phyloP scores from a whole-genome alignment of 2,797 vertebrate species.

The Silurus lanzhouensis region DNA sequence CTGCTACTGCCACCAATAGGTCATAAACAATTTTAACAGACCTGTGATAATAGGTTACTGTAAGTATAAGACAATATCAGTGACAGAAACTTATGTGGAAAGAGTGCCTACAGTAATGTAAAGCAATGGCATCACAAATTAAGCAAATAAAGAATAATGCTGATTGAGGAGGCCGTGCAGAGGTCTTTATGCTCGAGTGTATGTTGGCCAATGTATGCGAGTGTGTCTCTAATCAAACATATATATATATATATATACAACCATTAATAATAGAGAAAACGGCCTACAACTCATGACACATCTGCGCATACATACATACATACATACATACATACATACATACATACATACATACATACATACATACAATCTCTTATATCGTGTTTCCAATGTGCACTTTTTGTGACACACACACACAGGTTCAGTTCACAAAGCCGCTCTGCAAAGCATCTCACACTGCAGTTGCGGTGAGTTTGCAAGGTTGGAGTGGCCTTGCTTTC shows the following conservation, averaged over 20 bases:
- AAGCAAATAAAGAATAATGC: conserved; percentile 8
- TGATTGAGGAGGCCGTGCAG: not conserved
- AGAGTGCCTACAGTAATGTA: not conserved
- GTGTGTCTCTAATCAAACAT: conserved; percentile 24
- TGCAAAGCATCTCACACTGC: conserved; percentile 36
- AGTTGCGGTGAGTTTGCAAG: conserved; percentile 29
- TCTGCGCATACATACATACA: conserved; percentile 26
- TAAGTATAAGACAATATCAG: not conserved
- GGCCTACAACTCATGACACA: conserved; percentile 20
- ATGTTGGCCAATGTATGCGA: conserved; percentile 17
- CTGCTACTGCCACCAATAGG: conserved; percentile 33
- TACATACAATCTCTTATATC: conserved; percentile 30
- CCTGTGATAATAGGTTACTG: no score
- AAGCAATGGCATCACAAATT: conserved; percentile 2
- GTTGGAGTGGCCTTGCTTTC: conserved; percentile 32
- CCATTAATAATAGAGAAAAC: conserved; percentile 60
- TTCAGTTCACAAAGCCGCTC: conserved; percentile 30
- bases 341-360: conserved; percentile 5
- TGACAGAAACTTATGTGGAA: not conserved
- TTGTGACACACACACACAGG: not conserved
- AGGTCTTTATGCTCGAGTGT: conserved; percentile 1
- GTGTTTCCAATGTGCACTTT: conserved; percentile 18
- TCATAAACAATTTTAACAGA: not conserved
- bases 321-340: conserved; percentile 32
- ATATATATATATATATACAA: not conserved